A percentile compares a stretch with the other conserved stretches of the same genome.
phyloP scores from a whole-genome alignment of 1,140 invertebrate genomes.

The Camponotus pennsylvanicus region DNA sequence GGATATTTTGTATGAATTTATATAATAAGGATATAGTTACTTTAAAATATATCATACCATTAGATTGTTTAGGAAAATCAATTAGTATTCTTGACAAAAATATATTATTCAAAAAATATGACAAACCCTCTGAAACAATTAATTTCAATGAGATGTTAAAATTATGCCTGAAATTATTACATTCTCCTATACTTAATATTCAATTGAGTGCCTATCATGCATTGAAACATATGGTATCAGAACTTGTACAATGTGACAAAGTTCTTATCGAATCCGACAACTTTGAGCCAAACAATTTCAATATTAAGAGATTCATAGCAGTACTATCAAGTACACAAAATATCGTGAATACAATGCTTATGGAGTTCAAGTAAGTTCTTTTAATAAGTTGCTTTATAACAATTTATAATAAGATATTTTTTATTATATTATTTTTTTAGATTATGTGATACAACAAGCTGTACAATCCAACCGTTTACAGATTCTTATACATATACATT shows the following conservation, averaged over 20 bases:
- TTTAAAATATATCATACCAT: slow-evolving; percentile 69
- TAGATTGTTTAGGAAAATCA: slow-evolving; percentile 80
- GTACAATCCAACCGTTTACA: slow-evolving; percentile 88
- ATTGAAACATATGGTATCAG: slow-evolving; percentile 80
- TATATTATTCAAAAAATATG: slow-evolving; percentile 72
- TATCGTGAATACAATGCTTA: slow-evolving; percentile 86
- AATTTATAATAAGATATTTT: not conserved
- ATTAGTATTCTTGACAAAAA: slow-evolving; percentile 78
- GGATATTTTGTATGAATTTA: slow-evolving; percentile 83
- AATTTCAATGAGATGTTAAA: slow-evolving; percentile 73
- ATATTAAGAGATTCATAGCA: slow-evolving; percentile 85
- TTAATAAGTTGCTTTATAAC: not conserved
- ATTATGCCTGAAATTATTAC: slow-evolving; percentile 81
- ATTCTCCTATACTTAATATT: slow-evolving; percentile 80
- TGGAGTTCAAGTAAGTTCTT: slow-evolving; percentile 86
- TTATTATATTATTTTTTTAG: slow-evolving; percentile 77
- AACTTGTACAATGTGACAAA: slow-evolving; percentile 84
- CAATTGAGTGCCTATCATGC: slow-evolving; percentile 86
- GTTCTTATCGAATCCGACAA: slow-evolving; percentile 80
- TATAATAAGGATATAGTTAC: slow-evolving; percentile 73
- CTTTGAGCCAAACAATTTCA: slow-evolving; percentile 82
- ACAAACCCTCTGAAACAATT: slow-evolving; percentile 45
- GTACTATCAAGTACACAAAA: slow-evolving; percentile 85
- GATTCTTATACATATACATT: slow-evolving; percentile 88
- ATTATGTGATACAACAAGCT: slow-evolving; percentile 88